Evolutionary conservation across 2,888 invertebrate species (phyloP), one percentile per base, ranked within the genome.

Genomic region (Xanthia icteritia): DNA sequence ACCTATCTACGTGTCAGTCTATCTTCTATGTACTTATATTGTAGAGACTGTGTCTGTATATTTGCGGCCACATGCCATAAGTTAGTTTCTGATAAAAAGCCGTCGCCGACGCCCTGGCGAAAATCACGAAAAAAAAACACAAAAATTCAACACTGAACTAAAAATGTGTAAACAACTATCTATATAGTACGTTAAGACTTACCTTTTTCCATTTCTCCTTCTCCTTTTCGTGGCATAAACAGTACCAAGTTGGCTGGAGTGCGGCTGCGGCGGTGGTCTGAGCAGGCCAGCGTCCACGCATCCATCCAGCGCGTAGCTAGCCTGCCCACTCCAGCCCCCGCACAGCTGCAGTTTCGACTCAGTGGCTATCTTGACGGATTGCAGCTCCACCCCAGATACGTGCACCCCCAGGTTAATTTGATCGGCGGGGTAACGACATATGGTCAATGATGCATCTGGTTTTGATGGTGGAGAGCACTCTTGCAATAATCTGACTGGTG

Each of bases 141-240:
- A 17, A 11, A 27, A 39, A 4, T 17, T 36, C n/a, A 51, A 17
- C 5, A 51, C 20, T 0, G 5, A 23, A 56, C 6, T 11, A 36
- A 13, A 31, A 42, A 23, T 51, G 5, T 36, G 15, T 31, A 9
- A 67, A 48, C 8, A 67, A 56, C 17, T 36, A 23, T 2, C 17
- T 48, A n/a, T 6, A 27, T 20, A n/a, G 6, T 27, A 64, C 15
- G 0, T 9, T 17, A n/a, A 31, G 0, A 90, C 97, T 96, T 95
- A 99, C 99, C 99, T 99, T 97, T 99, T 99, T 88, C 99, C 99
- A 97, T 99, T 99, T 94, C 99, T 97, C 92, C 99, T 97, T 93
- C 99, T 97, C 93, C 99, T 97, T 97, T 99, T 99, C 91, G 99
- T 99, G 91, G 99, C 99, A 96, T 99, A 99, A 92, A 99, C 99